A percentile compares a stretch with the other conserved stretches of the same genome.
phyloP scores from a whole-genome alignment of 2,113 vertebrate genomes.

The Glareola pratincola region DNA sequence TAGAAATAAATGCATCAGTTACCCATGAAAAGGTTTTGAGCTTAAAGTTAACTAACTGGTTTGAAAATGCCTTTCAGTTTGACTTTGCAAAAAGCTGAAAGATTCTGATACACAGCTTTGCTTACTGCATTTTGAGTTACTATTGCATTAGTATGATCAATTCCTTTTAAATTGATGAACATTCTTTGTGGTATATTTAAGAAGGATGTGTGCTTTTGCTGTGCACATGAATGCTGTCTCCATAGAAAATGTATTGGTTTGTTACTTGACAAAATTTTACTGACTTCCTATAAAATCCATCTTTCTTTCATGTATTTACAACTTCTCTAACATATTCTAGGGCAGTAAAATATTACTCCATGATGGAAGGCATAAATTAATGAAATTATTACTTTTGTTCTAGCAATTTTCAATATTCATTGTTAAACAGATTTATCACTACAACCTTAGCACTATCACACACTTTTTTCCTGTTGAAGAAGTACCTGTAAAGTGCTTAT shows the following conservation, averaged over 20 bases:
- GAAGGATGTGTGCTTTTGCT: neutral
- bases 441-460: neutral
- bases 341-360: neutral
- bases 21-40: conserved; percentile 13
- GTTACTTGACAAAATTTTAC: neutral
- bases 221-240: neutral
- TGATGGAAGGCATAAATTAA: neutral
- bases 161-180: neutral
- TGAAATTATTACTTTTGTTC: neutral
- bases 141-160: neutral
- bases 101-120: neutral
- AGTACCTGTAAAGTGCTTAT: neutral
- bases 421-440: neutral
- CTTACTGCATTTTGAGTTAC: neutral
- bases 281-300: neutral
- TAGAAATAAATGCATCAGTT: conserved; percentile 31
- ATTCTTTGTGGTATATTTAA: neutral
- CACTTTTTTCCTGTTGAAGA: neutral
- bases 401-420: neutral
- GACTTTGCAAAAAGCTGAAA: neutral
- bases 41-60: neutral
- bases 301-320: neutral
- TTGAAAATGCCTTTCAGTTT: neutral
- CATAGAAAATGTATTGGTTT: neutral
- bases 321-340: neutral